phyloP scores from a whole-genome alignment of 2,888 invertebrate species.

The Chalcosyrphus nemorum region DNA sequence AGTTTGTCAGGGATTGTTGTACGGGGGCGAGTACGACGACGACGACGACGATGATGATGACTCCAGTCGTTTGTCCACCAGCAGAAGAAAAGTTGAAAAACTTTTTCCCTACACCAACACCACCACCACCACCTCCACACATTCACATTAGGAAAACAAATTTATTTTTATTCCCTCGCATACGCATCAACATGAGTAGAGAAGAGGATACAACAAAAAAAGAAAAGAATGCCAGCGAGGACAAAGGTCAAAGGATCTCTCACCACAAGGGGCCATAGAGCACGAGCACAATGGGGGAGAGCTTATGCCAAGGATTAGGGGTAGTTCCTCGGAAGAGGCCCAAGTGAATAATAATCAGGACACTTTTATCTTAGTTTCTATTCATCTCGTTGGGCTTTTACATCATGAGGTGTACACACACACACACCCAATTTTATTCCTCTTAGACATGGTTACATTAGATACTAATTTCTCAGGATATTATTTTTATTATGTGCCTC shows the following conservation, averaged over 20 bases:
- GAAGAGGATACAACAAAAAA: conserved; percentile 2
- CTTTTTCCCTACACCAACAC: conserved; percentile 39
- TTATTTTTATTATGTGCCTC: conserved; percentile 68
- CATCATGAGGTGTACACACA: conserved; percentile 49
- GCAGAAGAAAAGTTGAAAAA: conserved; percentile 62
- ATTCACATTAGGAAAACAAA: conserved; percentile 69
- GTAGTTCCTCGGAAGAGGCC: conserved; percentile 61
- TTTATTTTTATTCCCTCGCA: conserved; percentile 72
- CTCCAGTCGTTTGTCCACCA: conserved; percentile 37
- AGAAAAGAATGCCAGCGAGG: conserved; percentile 14
- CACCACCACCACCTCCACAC: conserved; percentile 32
- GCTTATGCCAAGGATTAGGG: conserved; percentile 18
- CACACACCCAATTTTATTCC: conserved; percentile 53
- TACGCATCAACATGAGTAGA: conserved; percentile 52
- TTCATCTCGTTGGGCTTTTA: conserved; percentile 70
- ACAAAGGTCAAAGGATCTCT: conserved; percentile 71
- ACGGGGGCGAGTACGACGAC: too few species aligned
- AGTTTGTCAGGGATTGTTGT: conserved; percentile 37
- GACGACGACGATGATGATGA: conserved; percentile 28
- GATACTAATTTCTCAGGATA: conserved; percentile 69
- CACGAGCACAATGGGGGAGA: conserved; percentile 33
- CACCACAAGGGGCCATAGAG: conserved; percentile 46
- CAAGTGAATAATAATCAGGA: conserved; percentile 73
- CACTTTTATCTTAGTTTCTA: conserved; percentile 71
- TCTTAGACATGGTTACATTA: conserved; percentile 59